Base-by-base conservation (phyloP, 2,888 invertebrate species). In the Suillia variegata region DNA sequence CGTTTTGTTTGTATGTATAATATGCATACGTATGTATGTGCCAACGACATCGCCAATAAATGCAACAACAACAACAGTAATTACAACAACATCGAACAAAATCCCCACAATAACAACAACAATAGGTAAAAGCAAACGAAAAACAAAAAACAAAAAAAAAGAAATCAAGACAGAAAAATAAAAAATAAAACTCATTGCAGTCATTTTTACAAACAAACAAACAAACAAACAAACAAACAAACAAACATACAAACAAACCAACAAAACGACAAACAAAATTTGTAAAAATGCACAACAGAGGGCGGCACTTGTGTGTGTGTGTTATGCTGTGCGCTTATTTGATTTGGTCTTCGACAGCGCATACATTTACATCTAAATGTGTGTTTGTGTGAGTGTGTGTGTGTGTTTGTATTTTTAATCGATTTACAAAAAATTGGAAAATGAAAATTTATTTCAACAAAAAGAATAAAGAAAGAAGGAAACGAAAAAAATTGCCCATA, bases 11-110 rank as follows among this genome's bases (percentile, higher is more conserved):
- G n/a, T n/a, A n/a, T n/a, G n/a, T n/a, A n/a, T n/a, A 69, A 67
- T 62, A 62, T 71, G 67, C 68, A 71, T 69, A 69, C 61, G 61
- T 48, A 66, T 54, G 51, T 31, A 31, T 47, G 49, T 22, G 49
- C 49, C 49, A 20, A 22, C 49, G 22, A 20, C 12, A 20, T 13
- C 49, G 12, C 4, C 49, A 20, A 12, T 15, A 8, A 8, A 31
- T 12, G 12, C 31, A 31, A 12, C 31, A 12, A 31, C 6, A 8
- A 31, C 31, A 12, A 31, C 31, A 8, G 31, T 8, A 31, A 31
- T 31, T 12, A 10, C 38, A 38, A 38, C n/a, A 10, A 38, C 6
- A 38, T 13, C 6, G n/a, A 38, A 4, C n/a, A 38, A 38, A 13
- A 5, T n/a, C 6, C 6, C 31, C 31, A 48, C 48, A 18, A 47